Evolutionary conservation across 1,140 invertebrate species (phyloP).

Genomic region (Zaprionus taronus): DNA sequence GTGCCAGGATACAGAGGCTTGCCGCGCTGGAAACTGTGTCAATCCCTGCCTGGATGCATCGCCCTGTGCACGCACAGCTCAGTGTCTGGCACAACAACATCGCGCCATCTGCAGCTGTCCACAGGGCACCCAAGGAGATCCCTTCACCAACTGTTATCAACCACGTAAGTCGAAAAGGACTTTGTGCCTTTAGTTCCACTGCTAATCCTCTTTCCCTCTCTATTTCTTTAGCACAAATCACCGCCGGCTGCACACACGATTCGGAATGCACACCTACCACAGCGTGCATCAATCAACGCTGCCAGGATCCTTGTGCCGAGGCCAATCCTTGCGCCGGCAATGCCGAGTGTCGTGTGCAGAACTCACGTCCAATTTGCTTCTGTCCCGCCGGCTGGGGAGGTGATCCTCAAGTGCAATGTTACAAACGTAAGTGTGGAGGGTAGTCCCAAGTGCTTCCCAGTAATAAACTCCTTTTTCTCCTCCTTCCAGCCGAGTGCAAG

Average conservation of each 20-base stretch:
- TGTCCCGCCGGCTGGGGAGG: constrained; percentile 94
- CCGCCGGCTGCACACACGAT: constrained; percentile 89
- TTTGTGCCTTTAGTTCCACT: not conserved
- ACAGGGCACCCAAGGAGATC: constrained; percentile 90
- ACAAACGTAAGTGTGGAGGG: constrained; percentile 90
- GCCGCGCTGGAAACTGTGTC: constrained; percentile 89
- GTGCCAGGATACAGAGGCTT: constrained; percentile 90
- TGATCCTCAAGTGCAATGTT: constrained; percentile 93
- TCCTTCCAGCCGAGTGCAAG: constrained; percentile 91
- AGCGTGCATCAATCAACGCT: constrained; percentile 91
- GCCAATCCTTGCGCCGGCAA: constrained; percentile 91
- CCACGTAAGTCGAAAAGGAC: constrained; percentile 72
- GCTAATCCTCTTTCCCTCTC: not conserved
- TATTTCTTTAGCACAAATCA: constrained; percentile 62
- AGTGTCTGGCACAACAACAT: constrained; percentile 91
- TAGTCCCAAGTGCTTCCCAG: not conserved
- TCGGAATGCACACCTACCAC: constrained; percentile 90
- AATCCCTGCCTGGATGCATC: constrained; percentile 90
- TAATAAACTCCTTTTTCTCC: not conserved
- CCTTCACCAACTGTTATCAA: constrained; percentile 91
- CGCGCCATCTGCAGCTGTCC: constrained; percentile 92
- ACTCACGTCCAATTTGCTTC: constrained; percentile 91
- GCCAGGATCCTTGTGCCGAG: constrained; percentile 91
- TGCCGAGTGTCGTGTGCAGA: constrained; percentile 90
- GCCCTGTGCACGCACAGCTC: constrained; percentile 91